Evolutionary conservation across 2,113 vertebrate genomes (phyloP), one percentile per base, ranked within the genome.

Genomic region (Galeopterus variegatus): DNA sequence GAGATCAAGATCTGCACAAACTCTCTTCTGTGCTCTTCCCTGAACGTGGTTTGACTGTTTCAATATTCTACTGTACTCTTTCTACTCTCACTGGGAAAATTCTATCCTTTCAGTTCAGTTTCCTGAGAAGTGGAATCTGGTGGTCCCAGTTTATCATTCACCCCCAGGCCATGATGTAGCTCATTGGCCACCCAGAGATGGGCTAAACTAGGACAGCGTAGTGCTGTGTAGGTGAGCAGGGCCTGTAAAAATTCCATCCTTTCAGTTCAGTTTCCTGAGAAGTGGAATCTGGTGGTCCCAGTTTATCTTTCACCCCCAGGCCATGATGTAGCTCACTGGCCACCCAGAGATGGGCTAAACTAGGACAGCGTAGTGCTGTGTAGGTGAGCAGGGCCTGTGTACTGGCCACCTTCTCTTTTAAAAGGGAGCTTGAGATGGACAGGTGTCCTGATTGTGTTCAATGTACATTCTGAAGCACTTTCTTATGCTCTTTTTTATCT

Each of bases 111-210:
- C 4, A 8, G 12, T 67, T 65, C 21, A 12, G 28, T 81, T 94
- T 62, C 45, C 65, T 18, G 9, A 84, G 13, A 72, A 52, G 17
- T n/a, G 8, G 41, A 72, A 52, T 36, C 19, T 2, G 18, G 26
- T 3, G 1, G 11, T 60, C 62, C 83, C n/a, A n/a, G 19, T 45
- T 79, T 14, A 10, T 45, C 36, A 54, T 62, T 86, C 10, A 75
- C n/a, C 6, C 1, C 11, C 19, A 62, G 45, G n/a, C 8, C 15
- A 3, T 5, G 41, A n/a, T 4, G 0, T 21, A 17, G 11, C 45
- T 86, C 17, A 67, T n/a, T n/a, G 65, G 19, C 23, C 33, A 90
- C 60, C 33, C 48, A 56, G 21, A 45, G 70, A 21, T 9, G 73
- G 41, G 7, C 14, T 15, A 26, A 69, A 69, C 18, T 64, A 15